phyloP scores from a whole-genome alignment of 2,888 invertebrate species.

The Clitarchus hookeri region DNA sequence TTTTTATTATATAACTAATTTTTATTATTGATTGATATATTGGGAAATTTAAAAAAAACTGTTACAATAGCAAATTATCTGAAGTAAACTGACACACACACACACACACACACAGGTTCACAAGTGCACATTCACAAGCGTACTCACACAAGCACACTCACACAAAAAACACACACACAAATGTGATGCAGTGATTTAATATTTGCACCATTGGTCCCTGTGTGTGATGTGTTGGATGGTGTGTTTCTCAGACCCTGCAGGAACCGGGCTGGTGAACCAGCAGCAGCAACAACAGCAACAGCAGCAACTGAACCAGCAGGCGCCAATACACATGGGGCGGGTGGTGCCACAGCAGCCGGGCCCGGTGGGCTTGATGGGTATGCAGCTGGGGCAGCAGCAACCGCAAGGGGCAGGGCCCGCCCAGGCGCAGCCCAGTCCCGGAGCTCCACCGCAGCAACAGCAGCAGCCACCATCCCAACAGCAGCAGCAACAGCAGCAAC shows the following conservation, averaged over 20 bases:
- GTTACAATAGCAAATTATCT: too few species aligned
- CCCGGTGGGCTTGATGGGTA: slow-evolving; percentile 24
- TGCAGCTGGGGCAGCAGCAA: slow-evolving; percentile 10
- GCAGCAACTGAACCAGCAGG: slow-evolving; percentile 52
- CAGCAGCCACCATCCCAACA: slow-evolving; percentile 43
- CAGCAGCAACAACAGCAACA: slow-evolving; percentile 52
- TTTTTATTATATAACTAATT: too few species aligned
- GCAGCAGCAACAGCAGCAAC: slow-evolving; percentile 51
- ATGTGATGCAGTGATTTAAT: too few species aligned
- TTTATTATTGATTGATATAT: too few species aligned
- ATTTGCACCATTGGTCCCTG: too few species aligned
- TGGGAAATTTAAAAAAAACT: too few species aligned
- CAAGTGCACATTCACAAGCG: too few species aligned
- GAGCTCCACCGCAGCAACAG: slow-evolving; percentile 36
- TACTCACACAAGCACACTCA: too few species aligned
- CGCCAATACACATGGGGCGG: slow-evolving; percentile 45
- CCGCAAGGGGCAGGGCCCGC: slow-evolving; percentile 25
- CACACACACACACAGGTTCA: too few species aligned
- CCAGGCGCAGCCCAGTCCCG: slow-evolving; percentile 25
- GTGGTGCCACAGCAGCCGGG: slow-evolving; percentile 29
- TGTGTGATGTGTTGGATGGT: background rate
- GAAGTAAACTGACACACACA: too few species aligned
- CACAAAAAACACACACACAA: too few species aligned
- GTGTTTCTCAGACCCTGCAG: background rate
- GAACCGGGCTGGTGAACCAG: slow-evolving; percentile 40